Percentiles rank a stretch among this genome's conserved stretches.
Conservation (phyloP, 2,113 vertebrate species). For the Solenodon paradoxus region DNA sequence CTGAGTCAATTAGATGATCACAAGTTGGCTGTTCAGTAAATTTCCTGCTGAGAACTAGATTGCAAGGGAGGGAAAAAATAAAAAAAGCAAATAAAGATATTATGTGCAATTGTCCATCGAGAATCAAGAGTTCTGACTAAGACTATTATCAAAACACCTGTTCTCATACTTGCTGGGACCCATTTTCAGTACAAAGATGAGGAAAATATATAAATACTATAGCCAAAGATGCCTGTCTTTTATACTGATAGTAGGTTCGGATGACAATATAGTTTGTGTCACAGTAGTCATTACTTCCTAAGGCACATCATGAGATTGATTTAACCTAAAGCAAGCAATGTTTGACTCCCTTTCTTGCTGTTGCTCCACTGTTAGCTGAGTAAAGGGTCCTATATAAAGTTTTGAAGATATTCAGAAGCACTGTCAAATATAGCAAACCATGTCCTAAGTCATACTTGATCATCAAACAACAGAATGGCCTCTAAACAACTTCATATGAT, state of each 20-base stretch:
- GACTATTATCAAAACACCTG: conserved; percentile 64
- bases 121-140: conserved; percentile 16
- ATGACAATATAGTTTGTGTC: not conserved
- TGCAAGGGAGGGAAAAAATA: conserved; percentile 24
- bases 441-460: not conserved
- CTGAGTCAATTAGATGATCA: conserved; percentile 77
- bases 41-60: conserved; percentile 77
- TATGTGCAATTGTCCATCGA: conserved; percentile 75
- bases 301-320: not conserved
- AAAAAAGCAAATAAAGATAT: conserved; percentile 72
- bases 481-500: not conserved
- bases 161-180: not conserved
- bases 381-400: not conserved
- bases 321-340: not conserved
- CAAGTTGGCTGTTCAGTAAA: conserved; percentile 75
- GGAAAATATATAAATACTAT: not conserved
- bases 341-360: not conserved
- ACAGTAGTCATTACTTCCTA: not conserved
- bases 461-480: not conserved
- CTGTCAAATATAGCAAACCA: not conserved
- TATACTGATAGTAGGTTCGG: not conserved
- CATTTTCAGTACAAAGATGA: conserved; percentile 36
- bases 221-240: not conserved
- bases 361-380: not conserved
- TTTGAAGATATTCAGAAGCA: not conserved